Conservation (phyloP, 2,113 vertebrate species). For the Recurvirostra avosetta region DNA sequence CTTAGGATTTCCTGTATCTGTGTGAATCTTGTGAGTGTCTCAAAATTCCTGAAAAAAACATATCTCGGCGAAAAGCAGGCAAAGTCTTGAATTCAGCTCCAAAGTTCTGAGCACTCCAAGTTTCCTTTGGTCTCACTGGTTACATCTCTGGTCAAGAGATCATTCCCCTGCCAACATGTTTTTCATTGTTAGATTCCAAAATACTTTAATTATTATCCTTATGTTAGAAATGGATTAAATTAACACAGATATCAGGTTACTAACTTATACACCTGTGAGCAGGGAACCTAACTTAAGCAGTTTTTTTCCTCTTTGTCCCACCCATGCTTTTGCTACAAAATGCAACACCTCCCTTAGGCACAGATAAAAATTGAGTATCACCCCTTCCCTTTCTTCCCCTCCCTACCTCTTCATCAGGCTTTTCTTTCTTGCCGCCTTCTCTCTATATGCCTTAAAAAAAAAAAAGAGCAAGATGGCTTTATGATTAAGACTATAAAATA, state of each 20-base stretch:
- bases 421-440: constrained; percentile 40
- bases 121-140: neutral
- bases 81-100: neutral
- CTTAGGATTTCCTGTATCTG: neutral
- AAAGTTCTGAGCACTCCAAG: neutral
- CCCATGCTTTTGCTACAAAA: neutral
- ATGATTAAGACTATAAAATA: neutral
- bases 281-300: neutral
- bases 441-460: constrained; percentile 55
- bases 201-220: neutral
- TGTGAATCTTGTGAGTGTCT: neutral
- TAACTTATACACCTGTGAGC: neutral
- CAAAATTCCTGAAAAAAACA: neutral
- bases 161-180: neutral
- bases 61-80: neutral
- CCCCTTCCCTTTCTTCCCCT: constrained; percentile 1
- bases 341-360: neutral
- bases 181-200: neutral
- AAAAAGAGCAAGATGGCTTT: constrained; percentile 38
- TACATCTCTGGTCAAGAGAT: neutral
- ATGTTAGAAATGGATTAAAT: neutral
- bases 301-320: neutral
- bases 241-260: neutral
- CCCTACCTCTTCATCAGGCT: constrained; percentile 64
- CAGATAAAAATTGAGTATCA: neutral